Evolutionary conservation across 1,140 invertebrate species (phyloP), one percentile per base, ranked within the genome.

Genomic region (Drosophila lacteicornis): DNA sequence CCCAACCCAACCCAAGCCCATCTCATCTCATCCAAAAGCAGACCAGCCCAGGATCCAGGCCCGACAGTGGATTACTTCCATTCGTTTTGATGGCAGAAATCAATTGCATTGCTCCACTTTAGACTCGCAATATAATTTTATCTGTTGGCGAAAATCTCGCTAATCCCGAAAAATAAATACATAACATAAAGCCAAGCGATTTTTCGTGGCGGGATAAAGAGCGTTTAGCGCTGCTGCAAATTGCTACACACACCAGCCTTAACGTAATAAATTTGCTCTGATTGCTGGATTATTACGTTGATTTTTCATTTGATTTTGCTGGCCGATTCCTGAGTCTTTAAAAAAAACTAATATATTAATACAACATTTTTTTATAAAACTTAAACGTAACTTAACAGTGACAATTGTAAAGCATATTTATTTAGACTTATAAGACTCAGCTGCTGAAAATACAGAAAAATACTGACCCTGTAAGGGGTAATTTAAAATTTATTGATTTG

Each of bases 41-140:
- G 33, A 5, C 12, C n/a, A n/a, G n/a, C n/a, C 19, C 45, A 22
- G 11, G 4, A 19, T 27, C 22, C 17, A 12, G 17, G 40, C 42
- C 40, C 33, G 13, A 77, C 75, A 77, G 75, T 77, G 75, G 75
- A 77, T 69, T 68, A 68, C 42, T 73, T 73, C 45, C 69, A 73
- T 57, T 59, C 67, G 45, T 58, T 73, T 73, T 71, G 67, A 71
- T 73, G 69, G 12, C 38, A 42, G 57, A 73, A 73, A 73, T 73
- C 69, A 73, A 73, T 71, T 58, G 68, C 66, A 57, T 42, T 38
- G 49, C 42, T 22, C 38, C 50, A 57, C 66, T 71, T 71, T 70
- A 58, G 15, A 58, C n/a, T 43, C 12, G 67, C 53, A 11, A 73
- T 49, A 25, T 71, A 57, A 71, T 71, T 71, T 71, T 40, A 42